phyloP scores from a whole-genome alignment of 2,113 vertebrate genomes.

The Ictidomys tridecemlineatus region DNA sequence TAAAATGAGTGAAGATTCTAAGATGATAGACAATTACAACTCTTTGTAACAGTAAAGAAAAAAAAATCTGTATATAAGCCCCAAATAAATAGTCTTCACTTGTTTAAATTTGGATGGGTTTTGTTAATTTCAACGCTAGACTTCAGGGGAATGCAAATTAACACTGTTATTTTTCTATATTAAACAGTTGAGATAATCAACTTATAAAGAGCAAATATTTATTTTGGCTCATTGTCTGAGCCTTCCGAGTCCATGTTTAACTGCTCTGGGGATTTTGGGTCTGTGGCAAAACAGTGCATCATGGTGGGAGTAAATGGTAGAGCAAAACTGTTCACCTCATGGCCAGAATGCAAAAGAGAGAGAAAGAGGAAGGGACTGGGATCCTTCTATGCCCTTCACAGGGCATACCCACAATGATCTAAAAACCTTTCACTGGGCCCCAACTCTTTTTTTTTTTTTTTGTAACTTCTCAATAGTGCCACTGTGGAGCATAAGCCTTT shows the following conservation, averaged over 20 bases:
- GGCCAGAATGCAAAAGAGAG: neutral
- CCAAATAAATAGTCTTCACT: neutral
- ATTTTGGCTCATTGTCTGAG: neutral
- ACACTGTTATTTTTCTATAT: neutral
- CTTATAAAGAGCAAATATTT: neutral
- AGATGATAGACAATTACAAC: neutral
- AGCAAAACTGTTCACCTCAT: neutral
- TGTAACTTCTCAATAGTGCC: neutral
- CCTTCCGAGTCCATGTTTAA: neutral
- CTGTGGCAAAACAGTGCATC: no score
- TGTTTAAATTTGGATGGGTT: neutral
- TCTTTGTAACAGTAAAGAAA: neutral
- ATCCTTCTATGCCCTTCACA: neutral
- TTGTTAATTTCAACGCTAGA: neutral
- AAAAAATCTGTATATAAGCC: neutral
- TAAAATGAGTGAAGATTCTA: neutral
- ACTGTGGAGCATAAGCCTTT: neutral
- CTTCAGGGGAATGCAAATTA: neutral
- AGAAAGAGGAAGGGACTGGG: neutral
- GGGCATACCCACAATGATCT: neutral
- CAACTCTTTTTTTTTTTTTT: neutral
- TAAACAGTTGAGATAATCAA: neutral
- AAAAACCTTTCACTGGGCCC: neutral
- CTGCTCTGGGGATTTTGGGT: neutral
- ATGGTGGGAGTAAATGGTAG: neutral